phyloP scores from a whole-genome alignment of 2,113 vertebrate genomes.

The Callipepla californica region DNA sequence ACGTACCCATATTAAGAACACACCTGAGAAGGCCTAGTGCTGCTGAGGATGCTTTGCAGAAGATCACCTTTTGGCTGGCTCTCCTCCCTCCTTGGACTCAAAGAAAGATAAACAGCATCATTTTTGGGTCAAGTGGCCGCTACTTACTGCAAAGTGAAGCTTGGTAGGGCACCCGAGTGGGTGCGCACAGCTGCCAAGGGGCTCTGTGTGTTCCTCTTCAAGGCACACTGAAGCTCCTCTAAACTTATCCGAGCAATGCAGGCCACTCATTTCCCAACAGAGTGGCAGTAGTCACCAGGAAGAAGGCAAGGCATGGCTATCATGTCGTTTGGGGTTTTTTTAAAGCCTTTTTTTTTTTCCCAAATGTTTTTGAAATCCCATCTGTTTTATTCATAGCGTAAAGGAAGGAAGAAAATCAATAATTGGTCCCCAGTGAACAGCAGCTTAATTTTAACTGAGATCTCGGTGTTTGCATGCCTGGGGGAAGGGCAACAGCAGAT shows the following conservation, averaged over 20 bases:
- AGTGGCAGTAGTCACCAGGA: background rate
- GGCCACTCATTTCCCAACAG: background rate
- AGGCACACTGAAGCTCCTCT: background rate
- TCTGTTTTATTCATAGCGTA: background rate
- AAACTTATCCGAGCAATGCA: background rate
- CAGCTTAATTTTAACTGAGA: slow-evolving; percentile 15
- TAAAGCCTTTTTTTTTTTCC: background rate
- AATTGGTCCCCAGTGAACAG: background rate
- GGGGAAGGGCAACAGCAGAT: background rate
- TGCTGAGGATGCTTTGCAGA: background rate
- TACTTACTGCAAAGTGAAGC: background rate
- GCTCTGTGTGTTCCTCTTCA: background rate
- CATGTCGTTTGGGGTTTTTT: background rate
- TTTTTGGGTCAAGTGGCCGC: background rate
- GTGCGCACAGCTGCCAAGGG: background rate
- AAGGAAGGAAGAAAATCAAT: slow-evolving; percentile 7
- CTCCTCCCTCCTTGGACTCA: background rate
- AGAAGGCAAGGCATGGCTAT: background rate
- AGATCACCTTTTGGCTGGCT: background rate
- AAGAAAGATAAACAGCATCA: background rate
- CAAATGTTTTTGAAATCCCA: background rate
- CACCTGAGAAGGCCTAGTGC: background rate
- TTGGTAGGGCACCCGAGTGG: background rate
- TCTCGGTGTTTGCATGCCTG: background rate
- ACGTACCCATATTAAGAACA: background rate